Evolutionary conservation across 2,113 vertebrate species (phyloP).

Genomic region (Cisticola juncidis): DNA sequence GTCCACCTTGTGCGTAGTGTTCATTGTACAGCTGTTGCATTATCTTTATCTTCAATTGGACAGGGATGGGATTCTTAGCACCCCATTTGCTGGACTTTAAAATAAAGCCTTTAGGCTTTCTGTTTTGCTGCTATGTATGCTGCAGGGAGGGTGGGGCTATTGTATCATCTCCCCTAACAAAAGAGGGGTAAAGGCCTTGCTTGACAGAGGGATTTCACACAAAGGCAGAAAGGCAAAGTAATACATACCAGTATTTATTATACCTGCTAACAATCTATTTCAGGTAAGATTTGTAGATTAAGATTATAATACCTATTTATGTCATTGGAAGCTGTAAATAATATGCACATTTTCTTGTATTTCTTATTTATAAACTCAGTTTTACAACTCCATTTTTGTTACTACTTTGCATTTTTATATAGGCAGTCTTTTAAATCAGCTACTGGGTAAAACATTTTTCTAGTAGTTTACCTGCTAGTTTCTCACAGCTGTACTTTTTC

Average conservation of each 20-base stretch:
- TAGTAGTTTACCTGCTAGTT: not conserved
- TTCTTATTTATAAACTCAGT: not conserved
- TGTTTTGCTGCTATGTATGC: not conserved
- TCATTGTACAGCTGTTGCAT: not conserved
- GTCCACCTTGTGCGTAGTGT: not conserved
- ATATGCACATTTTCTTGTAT: not conserved
- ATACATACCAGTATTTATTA: not conserved
- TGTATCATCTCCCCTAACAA: not conserved
- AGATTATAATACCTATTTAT: not conserved
- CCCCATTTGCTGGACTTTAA: not conserved
- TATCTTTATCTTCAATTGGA: not conserved
- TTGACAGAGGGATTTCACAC: not conserved
- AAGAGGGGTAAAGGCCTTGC: not conserved
- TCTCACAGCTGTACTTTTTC: not conserved
- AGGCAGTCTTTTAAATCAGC: not conserved
- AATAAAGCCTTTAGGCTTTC: not conserved
- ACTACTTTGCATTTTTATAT: not conserved
- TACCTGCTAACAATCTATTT: not conserved
- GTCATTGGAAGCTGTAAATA: not conserved
- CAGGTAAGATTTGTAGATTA: not conserved
- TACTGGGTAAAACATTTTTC: not conserved
- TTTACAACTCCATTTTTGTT: not conserved
- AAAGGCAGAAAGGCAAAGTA: not conserved
- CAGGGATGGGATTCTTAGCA: not conserved
- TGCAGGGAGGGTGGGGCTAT: not conserved